These are phyloP conservation scores for Callaeas wilsoni DNA, from an alignment of 2,113 vertebrate species.

Conservation along the genomic window DNA sequence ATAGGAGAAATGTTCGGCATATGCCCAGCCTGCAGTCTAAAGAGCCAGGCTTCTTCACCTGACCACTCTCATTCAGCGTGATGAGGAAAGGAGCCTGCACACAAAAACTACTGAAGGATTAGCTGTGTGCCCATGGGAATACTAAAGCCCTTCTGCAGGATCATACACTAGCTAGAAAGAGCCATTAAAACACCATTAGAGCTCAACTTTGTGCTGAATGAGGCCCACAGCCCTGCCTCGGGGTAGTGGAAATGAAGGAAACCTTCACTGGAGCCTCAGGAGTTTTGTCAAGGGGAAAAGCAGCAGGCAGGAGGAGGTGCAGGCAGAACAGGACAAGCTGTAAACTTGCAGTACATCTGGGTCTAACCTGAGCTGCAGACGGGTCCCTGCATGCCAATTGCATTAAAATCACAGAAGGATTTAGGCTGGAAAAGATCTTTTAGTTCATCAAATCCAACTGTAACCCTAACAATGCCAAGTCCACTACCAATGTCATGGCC, in stretches of 20 bases:
- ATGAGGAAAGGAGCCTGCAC: not conserved
- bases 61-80: not conserved
- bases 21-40: not conserved
- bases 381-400: not conserved
- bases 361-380: not conserved
- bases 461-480: not conserved
- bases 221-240: not conserved
- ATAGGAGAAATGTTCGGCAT: not conserved
- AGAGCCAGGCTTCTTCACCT: not conserved
- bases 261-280: not conserved
- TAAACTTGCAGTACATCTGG: not conserved
- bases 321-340: not conserved
- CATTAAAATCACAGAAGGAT: not conserved
- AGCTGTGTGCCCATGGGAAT: not conserved
- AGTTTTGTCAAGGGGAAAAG: not conserved
- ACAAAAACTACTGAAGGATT: not conserved
- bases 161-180: not conserved
- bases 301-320: not conserved
- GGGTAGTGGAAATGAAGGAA: not conserved
- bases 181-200: slow-evolving; percentile 11
- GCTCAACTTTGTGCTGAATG: not conserved
- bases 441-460: not conserved
- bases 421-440: not conserved
- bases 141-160: not conserved
- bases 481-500: not conserved